These are phyloP conservation scores for Bellardia bayeri DNA, from an alignment of 2,888 invertebrate species.

Conservation along the genomic window DNA sequence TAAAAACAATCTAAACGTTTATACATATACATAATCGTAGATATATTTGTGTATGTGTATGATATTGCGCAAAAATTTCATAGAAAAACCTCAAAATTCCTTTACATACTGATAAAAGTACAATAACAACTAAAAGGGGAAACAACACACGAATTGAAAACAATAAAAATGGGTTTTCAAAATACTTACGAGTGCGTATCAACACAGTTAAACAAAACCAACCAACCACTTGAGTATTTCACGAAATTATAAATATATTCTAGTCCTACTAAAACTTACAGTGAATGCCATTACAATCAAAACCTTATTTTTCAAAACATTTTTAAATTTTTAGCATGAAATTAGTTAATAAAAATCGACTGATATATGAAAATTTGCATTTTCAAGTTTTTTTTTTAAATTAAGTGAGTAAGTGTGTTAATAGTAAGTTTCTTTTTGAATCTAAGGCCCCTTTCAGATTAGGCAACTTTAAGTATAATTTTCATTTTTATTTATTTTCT, in stretches of 20 bases:
- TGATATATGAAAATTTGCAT: no score
- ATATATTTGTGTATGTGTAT: not conserved
- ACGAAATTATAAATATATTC: not conserved
- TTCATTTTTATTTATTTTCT: no score
- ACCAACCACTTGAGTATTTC: conserved; percentile 59
- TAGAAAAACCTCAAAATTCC: conserved; percentile 68
- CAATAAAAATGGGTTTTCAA: conserved; percentile 61
- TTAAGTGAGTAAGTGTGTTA: no score
- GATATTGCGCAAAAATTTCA: conserved; percentile 66
- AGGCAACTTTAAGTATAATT: no score
- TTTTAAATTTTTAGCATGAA: no score
- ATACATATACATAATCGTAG: not conserved
- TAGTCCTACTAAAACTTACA: conserved; percentile 14
- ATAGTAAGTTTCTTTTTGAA: no score
- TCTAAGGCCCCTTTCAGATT: no score
- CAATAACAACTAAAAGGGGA: not conserved
- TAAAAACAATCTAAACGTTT: conserved; percentile 45
- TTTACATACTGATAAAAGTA: conserved; percentile 64
- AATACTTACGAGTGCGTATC: conserved; percentile 43
- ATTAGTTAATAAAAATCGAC: no score
- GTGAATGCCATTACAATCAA: not conserved
- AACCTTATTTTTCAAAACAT: not conserved
- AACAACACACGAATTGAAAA: conserved; percentile 49
- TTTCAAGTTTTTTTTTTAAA: no score
- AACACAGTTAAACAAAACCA: conserved; percentile 53